phyloP scores from a whole-genome alignment of 2,888 invertebrate genomes.

The Caenorhabditis macrosperma region DNA sequence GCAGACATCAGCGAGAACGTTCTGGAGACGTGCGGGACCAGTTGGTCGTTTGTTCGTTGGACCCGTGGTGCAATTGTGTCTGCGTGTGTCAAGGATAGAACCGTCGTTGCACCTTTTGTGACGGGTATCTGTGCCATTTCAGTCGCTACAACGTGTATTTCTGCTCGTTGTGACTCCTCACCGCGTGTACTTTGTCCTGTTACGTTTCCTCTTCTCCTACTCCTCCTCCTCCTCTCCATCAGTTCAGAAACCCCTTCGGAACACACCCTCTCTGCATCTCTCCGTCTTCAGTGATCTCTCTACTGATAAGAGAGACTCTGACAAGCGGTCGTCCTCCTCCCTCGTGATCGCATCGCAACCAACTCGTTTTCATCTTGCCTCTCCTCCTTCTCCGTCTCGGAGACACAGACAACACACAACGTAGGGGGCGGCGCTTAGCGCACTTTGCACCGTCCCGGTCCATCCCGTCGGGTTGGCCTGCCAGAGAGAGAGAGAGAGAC shows the following conservation, averaged over 20 bases:
- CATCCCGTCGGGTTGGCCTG: neutral
- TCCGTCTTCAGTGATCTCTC: constrained; percentile 8
- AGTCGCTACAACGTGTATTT: constrained; percentile 8
- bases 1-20: no score
- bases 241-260: constrained; percentile 11
- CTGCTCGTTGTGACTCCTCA: constrained; percentile 1
- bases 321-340: neutral
- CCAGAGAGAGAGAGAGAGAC: neutral
- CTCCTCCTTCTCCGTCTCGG: neutral
- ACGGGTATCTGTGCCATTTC: neutral
- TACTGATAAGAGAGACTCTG: constrained; percentile 23
- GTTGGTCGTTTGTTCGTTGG: neutral
- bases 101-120: no score
- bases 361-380: constrained; percentile 40
- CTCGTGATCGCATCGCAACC: constrained; percentile 21
- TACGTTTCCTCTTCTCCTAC: neutral
- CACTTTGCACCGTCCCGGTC: constrained; percentile 40
- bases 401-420: neutral
- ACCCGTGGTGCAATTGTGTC: neutral
- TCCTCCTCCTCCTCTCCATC: neutral
- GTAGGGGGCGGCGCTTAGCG: constrained; percentile 28
- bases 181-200: constrained; percentile 26
- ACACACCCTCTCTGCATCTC: constrained; percentile 22
- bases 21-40: no score
- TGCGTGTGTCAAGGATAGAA: no score